Conservation (phyloP, 1,140 invertebrate genomes). For the Zaprionus inermis region DNA sequence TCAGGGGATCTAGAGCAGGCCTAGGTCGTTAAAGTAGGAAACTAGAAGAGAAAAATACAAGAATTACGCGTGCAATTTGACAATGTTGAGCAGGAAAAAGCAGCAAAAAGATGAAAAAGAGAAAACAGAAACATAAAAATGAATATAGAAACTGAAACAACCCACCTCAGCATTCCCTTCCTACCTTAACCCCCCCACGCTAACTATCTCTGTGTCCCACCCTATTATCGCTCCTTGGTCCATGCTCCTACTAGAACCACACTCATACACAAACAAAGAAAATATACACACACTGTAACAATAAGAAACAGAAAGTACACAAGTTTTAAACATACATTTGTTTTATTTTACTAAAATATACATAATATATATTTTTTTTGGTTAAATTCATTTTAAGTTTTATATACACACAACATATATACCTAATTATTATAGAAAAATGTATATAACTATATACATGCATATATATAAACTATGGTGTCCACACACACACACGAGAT, state of each 20-base stretch:
- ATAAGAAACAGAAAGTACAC: conserved; percentile 70
- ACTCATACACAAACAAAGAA: conserved; percentile 35
- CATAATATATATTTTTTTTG: conserved; percentile 62
- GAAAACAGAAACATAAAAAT: conserved; percentile 1
- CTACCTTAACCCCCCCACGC: not conserved
- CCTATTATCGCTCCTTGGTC: not conserved
- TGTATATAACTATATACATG: conserved; percentile 58
- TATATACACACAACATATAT: conserved; percentile 49
- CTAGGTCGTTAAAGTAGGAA: conserved; percentile 31
- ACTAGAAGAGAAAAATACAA: not conserved
- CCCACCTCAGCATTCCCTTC: conserved; percentile 45
- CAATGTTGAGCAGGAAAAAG: conserved; percentile 41
- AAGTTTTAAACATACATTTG: conserved; percentile 61
- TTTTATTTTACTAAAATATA: conserved; percentile 51
- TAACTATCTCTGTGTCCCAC: conserved; percentile 1
- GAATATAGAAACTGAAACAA: conserved; percentile 32
- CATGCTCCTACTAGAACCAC: conserved; percentile 14
- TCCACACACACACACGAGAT: conserved; percentile 6
- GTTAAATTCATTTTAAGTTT: conserved; percentile 79
- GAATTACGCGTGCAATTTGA: conserved; percentile 48
- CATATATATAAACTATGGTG: conserved; percentile 35
- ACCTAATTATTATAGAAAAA: conserved; percentile 45
- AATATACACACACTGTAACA: conserved; percentile 36
- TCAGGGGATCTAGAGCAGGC: conserved; percentile 32
- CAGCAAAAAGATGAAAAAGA: conserved; percentile 5